phyloP scores from a whole-genome alignment of 1,140 invertebrate species.

The Cotesia typhae region DNA sequence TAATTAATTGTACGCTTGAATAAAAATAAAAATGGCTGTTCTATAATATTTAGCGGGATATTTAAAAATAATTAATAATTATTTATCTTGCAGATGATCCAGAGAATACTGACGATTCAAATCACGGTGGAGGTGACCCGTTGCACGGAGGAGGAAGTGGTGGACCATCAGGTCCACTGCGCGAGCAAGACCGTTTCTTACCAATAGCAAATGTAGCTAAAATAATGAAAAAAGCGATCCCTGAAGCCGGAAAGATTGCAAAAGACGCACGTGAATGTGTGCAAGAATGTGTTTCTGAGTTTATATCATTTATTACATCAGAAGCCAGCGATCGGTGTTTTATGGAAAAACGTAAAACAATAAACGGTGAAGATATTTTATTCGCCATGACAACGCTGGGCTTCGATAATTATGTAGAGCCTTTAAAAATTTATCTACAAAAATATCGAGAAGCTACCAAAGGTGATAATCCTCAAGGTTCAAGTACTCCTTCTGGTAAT shows the following conservation, averaged over 20 bases:
- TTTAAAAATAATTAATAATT: no score
- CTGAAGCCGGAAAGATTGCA: slow-evolving; percentile 96
- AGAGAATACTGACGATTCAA: slow-evolving; percentile 80
- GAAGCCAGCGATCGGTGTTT: slow-evolving; percentile 97
- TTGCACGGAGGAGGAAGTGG: slow-evolving; percentile 66
- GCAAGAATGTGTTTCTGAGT: slow-evolving; percentile 99
- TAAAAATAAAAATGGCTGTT: no score
- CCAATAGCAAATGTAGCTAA: slow-evolving; percentile 99
- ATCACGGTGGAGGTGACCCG: slow-evolving; percentile 67
- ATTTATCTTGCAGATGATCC: slow-evolving; percentile 57
- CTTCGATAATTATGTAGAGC: slow-evolving; percentile 99
- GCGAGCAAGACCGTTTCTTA: slow-evolving; percentile 94
- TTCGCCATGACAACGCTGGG: slow-evolving; percentile 97
- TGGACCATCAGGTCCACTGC: slow-evolving; percentile 67
- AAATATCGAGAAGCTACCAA: slow-evolving; percentile 90
- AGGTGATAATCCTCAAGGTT: slow-evolving; percentile 58
- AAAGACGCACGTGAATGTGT: slow-evolving; percentile 99
- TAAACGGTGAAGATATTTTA: slow-evolving; percentile 97
- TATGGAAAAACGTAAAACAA: slow-evolving; percentile 98
- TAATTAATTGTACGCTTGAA: no score
- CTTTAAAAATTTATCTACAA: slow-evolving; percentile 94
- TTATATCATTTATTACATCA: slow-evolving; percentile 99
- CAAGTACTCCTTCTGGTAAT: slow-evolving; percentile 46
- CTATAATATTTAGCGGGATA: no score
- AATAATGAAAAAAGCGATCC: slow-evolving; percentile 99